Percentiles rank a stretch among this genome's conserved stretches.
These are phyloP conservation scores for Parnassius glacialis DNA, from an alignment of 2,888 invertebrate species.

Conservation along the genomic window DNA sequence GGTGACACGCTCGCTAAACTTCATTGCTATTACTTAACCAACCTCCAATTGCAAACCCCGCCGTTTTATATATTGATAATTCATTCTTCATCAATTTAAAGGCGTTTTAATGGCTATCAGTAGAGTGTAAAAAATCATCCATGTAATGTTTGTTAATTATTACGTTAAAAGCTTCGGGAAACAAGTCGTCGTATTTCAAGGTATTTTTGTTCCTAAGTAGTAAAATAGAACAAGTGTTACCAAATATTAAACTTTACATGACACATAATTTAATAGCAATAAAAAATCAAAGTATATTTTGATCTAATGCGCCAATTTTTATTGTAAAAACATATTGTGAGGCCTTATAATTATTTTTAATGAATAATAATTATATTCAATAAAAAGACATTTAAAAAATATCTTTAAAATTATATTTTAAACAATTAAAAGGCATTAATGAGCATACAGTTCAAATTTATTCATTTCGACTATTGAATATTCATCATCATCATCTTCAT, in stretches of 20 bases:
- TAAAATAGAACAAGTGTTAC: conserved; percentile 32
- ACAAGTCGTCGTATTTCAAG: no score
- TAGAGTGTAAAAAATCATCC: conserved; percentile 29
- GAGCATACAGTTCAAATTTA: no score
- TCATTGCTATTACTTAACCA: conserved; percentile 29
- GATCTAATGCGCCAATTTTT: no score
- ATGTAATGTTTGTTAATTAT: conserved; percentile 27
- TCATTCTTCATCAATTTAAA: conserved; percentile 26
- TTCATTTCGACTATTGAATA: no score
- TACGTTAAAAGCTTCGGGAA: neutral
- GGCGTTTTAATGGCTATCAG: conserved; percentile 16
- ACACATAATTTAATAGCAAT: neutral
- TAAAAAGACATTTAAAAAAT: no score
- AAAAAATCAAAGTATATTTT: no score
- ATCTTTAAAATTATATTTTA: no score
- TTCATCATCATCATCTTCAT: no score
- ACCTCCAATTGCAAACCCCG: conserved; percentile 27
- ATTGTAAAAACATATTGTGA: no score
- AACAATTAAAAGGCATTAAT: no score
- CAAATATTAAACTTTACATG: conserved; percentile 25
- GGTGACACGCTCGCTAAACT: conserved; percentile 20
- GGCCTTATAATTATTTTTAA: no score
- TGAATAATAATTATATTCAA: no score
- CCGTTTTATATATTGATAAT: conserved; percentile 24
- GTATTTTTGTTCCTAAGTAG: conserved; percentile 24